Base-by-base conservation (phyloP, 2,113 vertebrate genomes). In the Prunella fulvescens region DNA sequence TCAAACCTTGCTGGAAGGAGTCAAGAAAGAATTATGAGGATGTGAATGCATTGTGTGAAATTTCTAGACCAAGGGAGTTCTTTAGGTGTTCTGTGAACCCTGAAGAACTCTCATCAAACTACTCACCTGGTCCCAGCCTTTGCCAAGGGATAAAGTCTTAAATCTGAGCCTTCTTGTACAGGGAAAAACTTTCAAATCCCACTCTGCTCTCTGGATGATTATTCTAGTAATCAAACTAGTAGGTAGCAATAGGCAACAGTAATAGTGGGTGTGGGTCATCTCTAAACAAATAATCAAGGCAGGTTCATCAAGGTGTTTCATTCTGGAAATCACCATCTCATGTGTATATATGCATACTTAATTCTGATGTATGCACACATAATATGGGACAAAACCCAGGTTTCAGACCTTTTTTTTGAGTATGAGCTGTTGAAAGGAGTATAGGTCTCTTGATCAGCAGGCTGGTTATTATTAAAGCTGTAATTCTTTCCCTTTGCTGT, bases 31-130 rank as follows among this genome's bases (percentile, higher is more conserved):
- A 39, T 47, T 79, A 22, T 45, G n/a, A 58, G 19, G 25, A 35
- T 11, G 3, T 42, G 54, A 83, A 65, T 0, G 3, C 1, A 0
- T 37, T 53, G 11, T 31, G 10, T 1, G 3, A 56, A 69, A 65
- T 57, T 81, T 91, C 42, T 73, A 11, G 28, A 77, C n/a, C 3
- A n/a, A 77, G 19, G 6, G 8, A 44, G 35, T 26, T 37, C 57
- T 60, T 60, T 15, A 12, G 6, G 22, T 70, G 14, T 69, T 84
- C n/a, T 53, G 28, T 57, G 50, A 72, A 65, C 12, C 5, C 17
- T 42, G 31, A 93, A 45, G 19, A 47, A 6, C 62, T 35, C 9
- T 8, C 31, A 61, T 24, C 42, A 64, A n/a, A 44, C 12, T 56
- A 12, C 4, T 56, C 9, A 56, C 28, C 37, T 26, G 11, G 13